Base-by-base conservation (phyloP, 2,888 invertebrate species). In the Heliconius sara region DNA sequence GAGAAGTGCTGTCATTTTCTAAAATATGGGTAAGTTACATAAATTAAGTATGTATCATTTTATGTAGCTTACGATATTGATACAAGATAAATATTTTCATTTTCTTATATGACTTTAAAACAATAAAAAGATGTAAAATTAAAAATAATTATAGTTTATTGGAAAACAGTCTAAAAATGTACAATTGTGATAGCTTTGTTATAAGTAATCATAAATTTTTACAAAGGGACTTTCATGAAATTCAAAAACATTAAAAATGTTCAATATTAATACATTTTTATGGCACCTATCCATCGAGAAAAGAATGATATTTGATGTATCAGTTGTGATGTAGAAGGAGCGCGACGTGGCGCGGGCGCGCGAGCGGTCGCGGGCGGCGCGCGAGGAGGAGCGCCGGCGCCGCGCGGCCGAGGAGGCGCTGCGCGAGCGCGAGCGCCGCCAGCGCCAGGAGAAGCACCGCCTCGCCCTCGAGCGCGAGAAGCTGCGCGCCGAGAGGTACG, bases 401-500 rank as follows among this genome's bases (percentile, higher is more conserved):
- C 96, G 97, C 76, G 97, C 97, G 85, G 98, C 98, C 86, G 96
- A 97, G 85, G 96, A 97, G 68, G 96, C 97, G 43, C 97, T 97
- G 85, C 96, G 97, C 9, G 98, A 98, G 87, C 96, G 97, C 19
- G 98, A 98, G 88, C 96, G 98, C 5, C 96, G 97, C 16, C 98
- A 98, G 89, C 96, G 98, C 7, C 97, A 97, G 88, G 98, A 99
- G 93, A 97, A 98, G 63, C 96, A 97, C 70, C 96, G 98, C 76
- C 95, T 98, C 76, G 97, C 97, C 81, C 96, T 97, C 75, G 98
- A 98, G 90, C 95, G 98, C 43, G 97, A 98, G 87, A 97, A 97
- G 87, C 92, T 98, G 82, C 96, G 97, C 71, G 93, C 97, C 22
- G 99, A 99, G 92, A 96, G 95, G 95, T 95, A 85, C 1, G 16